Evolutionary conservation across 2,113 vertebrate genomes (phyloP).

Genomic region (Serinus canaria): DNA sequence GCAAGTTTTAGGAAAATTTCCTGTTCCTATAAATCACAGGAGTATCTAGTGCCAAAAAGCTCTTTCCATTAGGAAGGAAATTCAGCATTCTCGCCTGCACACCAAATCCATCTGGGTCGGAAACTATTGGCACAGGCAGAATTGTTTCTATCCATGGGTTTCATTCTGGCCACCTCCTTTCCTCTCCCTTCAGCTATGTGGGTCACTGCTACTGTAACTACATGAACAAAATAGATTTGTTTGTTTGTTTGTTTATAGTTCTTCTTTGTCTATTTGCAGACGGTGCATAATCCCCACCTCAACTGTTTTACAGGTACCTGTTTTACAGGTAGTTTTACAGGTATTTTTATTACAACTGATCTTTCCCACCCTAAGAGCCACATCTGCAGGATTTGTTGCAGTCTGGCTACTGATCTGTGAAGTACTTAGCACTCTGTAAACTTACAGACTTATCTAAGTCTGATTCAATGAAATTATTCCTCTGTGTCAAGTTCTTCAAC

Average conservation of each 20-base stretch:
- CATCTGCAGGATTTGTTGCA: background rate
- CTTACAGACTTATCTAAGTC: background rate
- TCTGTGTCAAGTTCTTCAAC: background rate
- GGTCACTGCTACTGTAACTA: background rate
- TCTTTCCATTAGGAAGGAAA: background rate
- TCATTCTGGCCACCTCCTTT: background rate
- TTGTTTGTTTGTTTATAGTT: background rate
- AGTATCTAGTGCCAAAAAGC: background rate
- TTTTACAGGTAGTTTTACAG: background rate
- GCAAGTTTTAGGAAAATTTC: background rate
- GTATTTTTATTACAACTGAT: background rate
- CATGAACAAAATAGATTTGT: background rate
- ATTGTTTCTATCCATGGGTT: background rate
- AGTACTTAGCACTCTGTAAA: background rate
- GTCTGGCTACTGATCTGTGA: background rate
- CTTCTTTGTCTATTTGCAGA: background rate
- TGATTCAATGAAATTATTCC: background rate
- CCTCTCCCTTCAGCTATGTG: background rate
- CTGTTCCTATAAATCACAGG: background rate
- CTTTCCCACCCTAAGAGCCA: background rate
- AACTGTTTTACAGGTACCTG: background rate
- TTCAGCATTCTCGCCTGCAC: background rate
- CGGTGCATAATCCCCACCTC: background rate
- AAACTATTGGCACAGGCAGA: background rate
- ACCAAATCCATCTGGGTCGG: background rate